A percentile compares a stretch with the other conserved stretches of the same genome.
These are phyloP conservation scores for Myotis lucifugus DNA, from an alignment of 2,113 vertebrate species.

Conservation along the genomic window DNA sequence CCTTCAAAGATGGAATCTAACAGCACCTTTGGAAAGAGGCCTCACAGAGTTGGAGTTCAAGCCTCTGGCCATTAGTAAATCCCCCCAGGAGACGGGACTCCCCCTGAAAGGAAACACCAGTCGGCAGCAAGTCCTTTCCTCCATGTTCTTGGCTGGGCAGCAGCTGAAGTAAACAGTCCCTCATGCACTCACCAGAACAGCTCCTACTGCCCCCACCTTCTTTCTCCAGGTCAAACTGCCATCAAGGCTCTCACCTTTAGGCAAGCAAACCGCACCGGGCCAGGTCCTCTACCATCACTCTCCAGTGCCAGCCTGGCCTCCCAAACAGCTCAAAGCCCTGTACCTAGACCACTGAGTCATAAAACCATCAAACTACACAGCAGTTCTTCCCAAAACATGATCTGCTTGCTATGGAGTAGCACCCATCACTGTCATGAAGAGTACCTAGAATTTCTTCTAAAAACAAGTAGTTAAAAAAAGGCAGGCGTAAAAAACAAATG, in stretches of 20 bases:
- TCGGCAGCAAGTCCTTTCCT: not conserved
- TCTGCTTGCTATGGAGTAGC: accelerated
- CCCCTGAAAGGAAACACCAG: not conserved
- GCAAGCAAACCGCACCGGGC: accelerated
- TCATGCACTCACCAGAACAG: accelerated
- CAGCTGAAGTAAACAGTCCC: not conserved
- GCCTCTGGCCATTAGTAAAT: not conserved
- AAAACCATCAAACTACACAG: not conserved
- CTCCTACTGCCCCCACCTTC: accelerated
- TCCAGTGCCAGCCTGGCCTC: not conserved
- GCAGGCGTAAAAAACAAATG: no score
- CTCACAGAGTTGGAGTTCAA: not conserved
- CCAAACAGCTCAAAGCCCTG: not conserved
- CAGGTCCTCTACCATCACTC: no score
- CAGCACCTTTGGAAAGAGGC: not conserved
- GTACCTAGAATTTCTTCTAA: not conserved
- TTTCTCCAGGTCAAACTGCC: not conserved
- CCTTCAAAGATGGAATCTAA: not conserved
- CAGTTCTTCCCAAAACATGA: accelerated
- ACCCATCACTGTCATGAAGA: no score
- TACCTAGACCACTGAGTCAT: not conserved
- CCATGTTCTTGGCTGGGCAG: not conserved
- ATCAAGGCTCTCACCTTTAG: not conserved
- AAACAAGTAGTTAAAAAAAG: not conserved
- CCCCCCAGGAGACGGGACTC: not conserved